Base-by-base conservation (phyloP, 2,797 vertebrate genomes). In the Cetoscarus ocellatus region DNA sequence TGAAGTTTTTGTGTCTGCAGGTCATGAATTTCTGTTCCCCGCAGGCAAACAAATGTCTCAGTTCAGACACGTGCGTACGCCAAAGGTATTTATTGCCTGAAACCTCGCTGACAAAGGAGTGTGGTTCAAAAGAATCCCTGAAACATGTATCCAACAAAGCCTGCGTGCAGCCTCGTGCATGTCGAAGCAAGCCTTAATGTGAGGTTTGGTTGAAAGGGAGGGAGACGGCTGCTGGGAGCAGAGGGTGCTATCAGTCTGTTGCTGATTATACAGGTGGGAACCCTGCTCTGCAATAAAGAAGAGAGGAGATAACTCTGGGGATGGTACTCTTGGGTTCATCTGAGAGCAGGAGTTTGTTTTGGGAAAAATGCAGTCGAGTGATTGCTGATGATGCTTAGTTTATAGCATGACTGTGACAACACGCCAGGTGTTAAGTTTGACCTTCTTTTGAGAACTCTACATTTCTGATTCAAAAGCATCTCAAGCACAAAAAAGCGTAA, bases 231-330 rank as follows among this genome's bases (percentile, higher is more conserved):
- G 42, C 42, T 43, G 69, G 49, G 48, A 75, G 69, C 12, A 7
- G 44, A 34, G 53, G 53, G 44, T 64, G 34, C 83, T 67, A 90
- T 88, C 80, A 76, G 77, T 77, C 81, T 78, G 50, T 44, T 38
- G 80, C 64, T 85, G 77, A 89, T 89, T 87, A 84, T 2, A 89
- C 72, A 77, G 83, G 59, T 76, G 82, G 75, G 73, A 85, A 74
- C 51, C 17, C 63, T 9, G 68, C 10, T 1, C 76, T 59, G 71
- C 72, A 54, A 10, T 17, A 60, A 79, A 69, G 27, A 7, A 77
- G 17, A 27, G 0, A 6, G 5, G 19, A 74, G 75, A 84, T 76
- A 85, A 77, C 42, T 56, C n/a, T 36, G 38, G 61, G 38, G 70
- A 79, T 7, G 54, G 36, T 75, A 61, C 7, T 0, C 17, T 50